These are phyloP conservation scores for Sminthurides aquaticus DNA, from an alignment of 2,888 invertebrate species.

Conservation along the genomic window DNA sequence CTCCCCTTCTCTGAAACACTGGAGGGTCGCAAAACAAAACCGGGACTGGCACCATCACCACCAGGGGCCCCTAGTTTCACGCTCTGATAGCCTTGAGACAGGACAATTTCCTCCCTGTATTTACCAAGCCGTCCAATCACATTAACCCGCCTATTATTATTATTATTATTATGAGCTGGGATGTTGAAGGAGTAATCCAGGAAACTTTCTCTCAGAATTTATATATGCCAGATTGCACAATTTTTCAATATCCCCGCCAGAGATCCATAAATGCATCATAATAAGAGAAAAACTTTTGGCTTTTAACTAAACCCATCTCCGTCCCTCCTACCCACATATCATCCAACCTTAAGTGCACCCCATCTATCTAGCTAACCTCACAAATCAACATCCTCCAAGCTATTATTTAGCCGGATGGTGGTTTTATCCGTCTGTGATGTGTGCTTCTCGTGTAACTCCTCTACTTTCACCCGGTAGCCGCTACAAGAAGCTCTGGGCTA, in stretches of 20 bases:
- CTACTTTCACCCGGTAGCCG: not conserved
- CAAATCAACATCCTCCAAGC: not conserved
- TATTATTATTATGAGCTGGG: not conserved
- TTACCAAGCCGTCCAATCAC: not conserved
- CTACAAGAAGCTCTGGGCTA: no score
- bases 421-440: not conserved
- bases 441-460: not conserved
- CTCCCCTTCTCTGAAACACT: no score
- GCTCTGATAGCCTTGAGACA: not conserved
- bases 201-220: not conserved
- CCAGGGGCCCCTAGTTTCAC: not conserved
- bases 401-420: not conserved
- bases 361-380: not conserved
- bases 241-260: not conserved
- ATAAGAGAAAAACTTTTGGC: not conserved
- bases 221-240: not conserved
- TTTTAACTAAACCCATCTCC: not conserved
- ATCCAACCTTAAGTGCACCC: not conserved
- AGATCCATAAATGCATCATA: not conserved
- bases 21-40: no score
- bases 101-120: not conserved
- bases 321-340: not conserved
- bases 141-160: not conserved
- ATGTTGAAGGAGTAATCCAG: not conserved
- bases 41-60: no score